Evolutionary conservation across 2,113 vertebrate genomes (phyloP).

Genomic region (Odontophorus gujanensis): DNA sequence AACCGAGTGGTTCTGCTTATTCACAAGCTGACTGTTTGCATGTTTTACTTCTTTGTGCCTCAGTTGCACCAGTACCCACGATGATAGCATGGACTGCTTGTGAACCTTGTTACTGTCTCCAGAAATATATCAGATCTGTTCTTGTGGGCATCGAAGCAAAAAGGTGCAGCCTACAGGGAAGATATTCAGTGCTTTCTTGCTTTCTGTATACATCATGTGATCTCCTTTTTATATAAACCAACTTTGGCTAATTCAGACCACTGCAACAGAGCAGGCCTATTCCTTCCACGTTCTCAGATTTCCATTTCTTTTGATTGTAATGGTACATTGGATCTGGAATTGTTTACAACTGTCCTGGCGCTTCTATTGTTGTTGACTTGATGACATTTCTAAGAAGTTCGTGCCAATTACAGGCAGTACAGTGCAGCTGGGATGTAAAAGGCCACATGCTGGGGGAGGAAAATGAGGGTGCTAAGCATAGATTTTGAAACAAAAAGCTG

Average conservation of each 20-base stretch:
- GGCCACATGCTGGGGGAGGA: conserved; percentile 26
- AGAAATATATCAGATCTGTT: neutral
- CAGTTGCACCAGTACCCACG: neutral
- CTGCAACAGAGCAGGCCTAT: neutral
- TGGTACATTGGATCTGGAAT: neutral
- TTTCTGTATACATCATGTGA: neutral
- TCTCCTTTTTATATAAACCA: neutral
- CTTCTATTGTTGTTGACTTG: neutral
- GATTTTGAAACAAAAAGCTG: conserved; percentile 41
- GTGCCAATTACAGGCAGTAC: neutral
- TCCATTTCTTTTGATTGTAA: neutral
- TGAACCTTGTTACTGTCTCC: neutral
- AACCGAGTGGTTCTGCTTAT: neutral
- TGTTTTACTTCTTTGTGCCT: neutral
- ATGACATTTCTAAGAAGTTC: neutral
- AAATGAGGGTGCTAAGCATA: neutral
- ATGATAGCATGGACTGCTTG: neutral
- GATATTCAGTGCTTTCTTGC: neutral
- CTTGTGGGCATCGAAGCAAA: neutral
- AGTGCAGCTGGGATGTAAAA: conserved; percentile 28
- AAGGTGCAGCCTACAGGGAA: neutral
- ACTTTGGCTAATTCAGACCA: neutral
- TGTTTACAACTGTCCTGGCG: neutral
- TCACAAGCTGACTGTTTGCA: neutral
- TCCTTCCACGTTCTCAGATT: neutral